Percentiles rank a stretch among this genome's conserved stretches.
These are phyloP conservation scores for Apodemus speciosus DNA, from an alignment of 2,113 vertebrate genomes.

Conservation along the genomic window DNA sequence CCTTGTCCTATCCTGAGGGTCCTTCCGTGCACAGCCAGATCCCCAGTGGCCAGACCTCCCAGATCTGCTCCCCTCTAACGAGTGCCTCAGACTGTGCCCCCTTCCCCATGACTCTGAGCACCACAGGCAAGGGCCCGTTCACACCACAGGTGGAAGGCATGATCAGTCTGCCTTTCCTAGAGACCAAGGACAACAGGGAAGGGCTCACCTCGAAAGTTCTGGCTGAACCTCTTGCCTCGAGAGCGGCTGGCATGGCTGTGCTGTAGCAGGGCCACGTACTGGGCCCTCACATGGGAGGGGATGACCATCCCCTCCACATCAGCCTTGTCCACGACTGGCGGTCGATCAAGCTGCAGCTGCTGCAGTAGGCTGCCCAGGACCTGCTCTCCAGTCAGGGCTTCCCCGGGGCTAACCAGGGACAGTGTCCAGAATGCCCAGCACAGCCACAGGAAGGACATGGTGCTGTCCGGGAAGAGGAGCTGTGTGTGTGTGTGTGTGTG, in stretches of 20 bases:
- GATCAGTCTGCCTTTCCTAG: neutral
- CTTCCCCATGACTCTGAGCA: neutral
- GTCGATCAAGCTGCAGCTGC: conserved; percentile 62
- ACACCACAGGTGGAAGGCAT: neutral
- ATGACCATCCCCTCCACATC: neutral
- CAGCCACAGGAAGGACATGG: conserved; percentile 60
- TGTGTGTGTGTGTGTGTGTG: neutral
- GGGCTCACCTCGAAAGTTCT: conserved; percentile 68
- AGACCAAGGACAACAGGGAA: neutral
- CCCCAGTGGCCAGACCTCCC: neutral
- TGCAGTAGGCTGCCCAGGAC: conserved; percentile 58
- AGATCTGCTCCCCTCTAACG: neutral
- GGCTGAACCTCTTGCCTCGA: conserved; percentile 69
- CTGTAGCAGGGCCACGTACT: conserved; percentile 68
- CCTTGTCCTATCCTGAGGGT: neutral
- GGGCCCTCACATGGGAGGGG: conserved; percentile 32
- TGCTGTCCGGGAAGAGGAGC: neutral
- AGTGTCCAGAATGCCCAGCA: conserved; percentile 59
- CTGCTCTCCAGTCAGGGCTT: neutral
- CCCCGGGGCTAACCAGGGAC: neutral
- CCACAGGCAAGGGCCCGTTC: neutral
- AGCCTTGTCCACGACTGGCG: neutral
- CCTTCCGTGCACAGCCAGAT: neutral
- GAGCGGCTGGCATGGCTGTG: neutral
- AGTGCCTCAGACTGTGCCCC: neutral